These are phyloP conservation scores for Amblyornis subalaris DNA, from an alignment of 2,113 vertebrate genomes.

Conservation along the genomic window DNA sequence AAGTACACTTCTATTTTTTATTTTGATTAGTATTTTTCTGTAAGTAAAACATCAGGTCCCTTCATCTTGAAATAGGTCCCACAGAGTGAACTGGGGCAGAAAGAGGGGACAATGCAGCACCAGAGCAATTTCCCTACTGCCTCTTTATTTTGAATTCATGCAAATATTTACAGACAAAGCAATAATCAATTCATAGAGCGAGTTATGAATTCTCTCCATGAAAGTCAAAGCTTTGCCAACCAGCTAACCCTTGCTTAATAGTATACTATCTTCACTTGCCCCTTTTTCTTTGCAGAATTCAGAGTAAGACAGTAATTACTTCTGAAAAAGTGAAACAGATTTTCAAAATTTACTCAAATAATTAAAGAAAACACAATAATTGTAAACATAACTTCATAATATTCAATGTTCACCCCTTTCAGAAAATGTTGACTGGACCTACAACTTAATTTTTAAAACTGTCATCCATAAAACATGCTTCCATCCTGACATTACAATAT, in stretches of 20 bases:
- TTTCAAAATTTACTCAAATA: not conserved
- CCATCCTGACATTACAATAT: not conserved
- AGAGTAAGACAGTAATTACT: not conserved
- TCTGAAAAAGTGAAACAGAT: not conserved
- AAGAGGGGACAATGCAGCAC: rapidly evolving
- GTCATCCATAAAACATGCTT: not conserved
- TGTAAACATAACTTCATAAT: not conserved
- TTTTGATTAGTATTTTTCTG: not conserved
- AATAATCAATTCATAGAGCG: not conserved
- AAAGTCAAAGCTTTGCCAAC: not conserved
- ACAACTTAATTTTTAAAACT: not conserved
- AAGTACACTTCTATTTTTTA: not conserved
- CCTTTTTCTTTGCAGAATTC: not conserved
- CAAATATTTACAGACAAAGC: not conserved
- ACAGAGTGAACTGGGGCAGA: not conserved
- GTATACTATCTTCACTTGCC: not conserved
- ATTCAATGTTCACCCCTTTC: not conserved
- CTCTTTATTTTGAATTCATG: not conserved
- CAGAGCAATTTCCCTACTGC: not conserved
- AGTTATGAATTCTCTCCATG: not conserved
- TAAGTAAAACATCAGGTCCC: not conserved
- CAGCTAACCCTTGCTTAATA: not conserved
- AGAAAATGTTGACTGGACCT: not conserved
- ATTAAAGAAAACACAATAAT: not conserved
- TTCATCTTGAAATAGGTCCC: not conserved